Evolutionary conservation across 2,888 invertebrate genomes (phyloP).

Genomic region (Drosophila lacicola): DNA sequence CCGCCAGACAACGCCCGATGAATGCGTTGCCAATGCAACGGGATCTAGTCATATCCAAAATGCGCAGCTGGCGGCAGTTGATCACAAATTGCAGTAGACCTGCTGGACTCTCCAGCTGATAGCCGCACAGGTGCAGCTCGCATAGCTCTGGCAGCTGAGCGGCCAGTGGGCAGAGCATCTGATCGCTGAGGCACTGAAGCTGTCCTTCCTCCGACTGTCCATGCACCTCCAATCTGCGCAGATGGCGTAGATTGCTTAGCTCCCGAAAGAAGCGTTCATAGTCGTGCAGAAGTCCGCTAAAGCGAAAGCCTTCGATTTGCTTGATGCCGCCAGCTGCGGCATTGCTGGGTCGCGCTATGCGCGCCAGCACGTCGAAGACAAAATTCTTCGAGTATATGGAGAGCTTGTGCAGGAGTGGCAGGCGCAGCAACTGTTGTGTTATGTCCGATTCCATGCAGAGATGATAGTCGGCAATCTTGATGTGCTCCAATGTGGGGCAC

Average conservation of each 20-base stretch:
- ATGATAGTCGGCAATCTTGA: conserved; percentile 80
- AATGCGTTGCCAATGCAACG: conserved; percentile 60
- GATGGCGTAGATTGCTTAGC: conserved; percentile 57
- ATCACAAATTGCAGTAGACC: conserved; percentile 68
- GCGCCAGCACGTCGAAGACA: conserved; percentile 75
- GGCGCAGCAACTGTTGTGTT: conserved; percentile 62
- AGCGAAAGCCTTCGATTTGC: conserved; percentile 73
- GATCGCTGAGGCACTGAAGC: conserved; percentile 64
- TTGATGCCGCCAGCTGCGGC: conserved; percentile 23
- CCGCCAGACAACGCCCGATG: conserved; percentile 58
- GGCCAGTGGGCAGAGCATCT: conserved; percentile 63
- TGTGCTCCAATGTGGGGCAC: conserved; percentile 76
- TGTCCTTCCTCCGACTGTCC: conserved; percentile 46
- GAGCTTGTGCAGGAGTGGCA: conserved; percentile 68
- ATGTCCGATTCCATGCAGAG: conserved; percentile 76
- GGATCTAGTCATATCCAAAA: conserved; percentile 66
- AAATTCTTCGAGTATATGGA: conserved; percentile 79
- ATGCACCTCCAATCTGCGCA: conserved; percentile 61
- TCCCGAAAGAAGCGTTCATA: conserved; percentile 71
- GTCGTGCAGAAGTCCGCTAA: conserved; percentile 71
- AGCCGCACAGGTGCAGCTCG: conserved; percentile 72
- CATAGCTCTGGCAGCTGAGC: conserved; percentile 55
- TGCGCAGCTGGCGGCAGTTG: conserved; percentile 64
- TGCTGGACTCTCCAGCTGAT: conserved; percentile 70
- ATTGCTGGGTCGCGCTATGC: conserved; percentile 61